Conservation (phyloP, 2,797 vertebrate genomes). For the Sebastes cheni region DNA sequence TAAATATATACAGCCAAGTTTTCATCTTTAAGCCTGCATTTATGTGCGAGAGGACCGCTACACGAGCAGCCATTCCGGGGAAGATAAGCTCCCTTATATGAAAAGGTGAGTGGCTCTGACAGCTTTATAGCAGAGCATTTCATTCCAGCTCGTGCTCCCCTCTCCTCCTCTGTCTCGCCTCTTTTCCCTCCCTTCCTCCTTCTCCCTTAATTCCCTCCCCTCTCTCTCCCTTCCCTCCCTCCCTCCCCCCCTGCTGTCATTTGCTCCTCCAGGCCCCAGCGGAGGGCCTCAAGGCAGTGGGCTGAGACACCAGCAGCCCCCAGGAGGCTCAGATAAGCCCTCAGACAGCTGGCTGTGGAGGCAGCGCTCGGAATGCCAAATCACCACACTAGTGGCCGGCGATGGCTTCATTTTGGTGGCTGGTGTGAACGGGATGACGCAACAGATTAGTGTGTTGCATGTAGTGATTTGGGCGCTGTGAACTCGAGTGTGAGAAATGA, state of each 20-base stretch:
- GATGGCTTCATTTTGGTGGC: constrained; percentile 48
- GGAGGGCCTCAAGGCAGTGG: constrained; percentile 64
- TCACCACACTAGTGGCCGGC: constrained; percentile 27
- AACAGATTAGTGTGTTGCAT: background rate
- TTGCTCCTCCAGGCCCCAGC: constrained; percentile 55
- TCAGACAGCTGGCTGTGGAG: constrained; percentile 61
- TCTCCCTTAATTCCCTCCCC: background rate
- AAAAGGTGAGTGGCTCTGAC: constrained; percentile 77
- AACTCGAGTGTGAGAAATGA: constrained; percentile 9
- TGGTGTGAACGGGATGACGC: constrained; percentile 20
- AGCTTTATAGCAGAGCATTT: constrained; percentile 77
- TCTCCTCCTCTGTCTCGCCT: constrained; percentile 44
- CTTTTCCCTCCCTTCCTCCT: background rate
- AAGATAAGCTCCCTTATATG: constrained; percentile 75
- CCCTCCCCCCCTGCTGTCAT: constrained; percentile 45
- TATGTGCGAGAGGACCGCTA: constrained; percentile 61
- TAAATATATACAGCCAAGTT: constrained; percentile 67
- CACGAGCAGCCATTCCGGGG: constrained; percentile 58
- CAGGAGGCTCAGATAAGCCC: constrained; percentile 69
- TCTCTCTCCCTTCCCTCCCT: background rate
- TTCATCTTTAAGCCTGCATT: constrained; percentile 74
- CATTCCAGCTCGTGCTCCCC: constrained; percentile 56
- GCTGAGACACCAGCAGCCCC: constrained; percentile 67
- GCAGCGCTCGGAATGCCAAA: constrained; percentile 63
- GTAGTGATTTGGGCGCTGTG: background rate